Conservation (phyloP, 2,797 vertebrate genomes). For the Poeciliopsis gracilis region DNA sequence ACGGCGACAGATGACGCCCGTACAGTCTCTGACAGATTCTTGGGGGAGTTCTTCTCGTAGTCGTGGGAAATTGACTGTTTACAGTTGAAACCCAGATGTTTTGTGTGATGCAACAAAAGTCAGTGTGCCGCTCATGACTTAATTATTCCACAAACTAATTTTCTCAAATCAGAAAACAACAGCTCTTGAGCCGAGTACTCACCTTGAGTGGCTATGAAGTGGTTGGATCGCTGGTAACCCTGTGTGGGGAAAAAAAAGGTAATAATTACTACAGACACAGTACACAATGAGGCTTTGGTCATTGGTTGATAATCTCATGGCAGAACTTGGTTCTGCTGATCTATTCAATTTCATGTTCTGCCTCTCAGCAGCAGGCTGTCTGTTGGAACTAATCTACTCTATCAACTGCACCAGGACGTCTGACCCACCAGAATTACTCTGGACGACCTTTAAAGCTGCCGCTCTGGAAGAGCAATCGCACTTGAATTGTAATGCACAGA, state of each 20-base stretch:
- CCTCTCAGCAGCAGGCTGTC: slow-evolving; percentile 27
- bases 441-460: slow-evolving; percentile 9
- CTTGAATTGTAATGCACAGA: slow-evolving; percentile 38
- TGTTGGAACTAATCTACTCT: slow-evolving; percentile 25
- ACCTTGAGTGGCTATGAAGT: slow-evolving; percentile 98
- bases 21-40: slow-evolving; percentile 50
- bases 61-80: slow-evolving; percentile 29
- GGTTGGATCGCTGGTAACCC: slow-evolving; percentile 96
- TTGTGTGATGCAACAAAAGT: slow-evolving; percentile 45
- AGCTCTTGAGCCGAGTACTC: slow-evolving; percentile 50
- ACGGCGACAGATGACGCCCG: slow-evolving; percentile 22
- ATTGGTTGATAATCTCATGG: slow-evolving; percentile 50
- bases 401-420: slow-evolving; percentile 8
- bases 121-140: slow-evolving; percentile 50
- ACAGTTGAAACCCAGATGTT: slow-evolving; percentile 50
- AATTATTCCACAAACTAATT: slow-evolving; percentile 60
- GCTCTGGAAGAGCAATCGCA: slow-evolving; percentile 7
- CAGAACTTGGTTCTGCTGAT: slow-evolving; percentile 29
- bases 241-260: slow-evolving; percentile 61
- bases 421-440: slow-evolving; percentile 28
- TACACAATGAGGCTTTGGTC: slow-evolving; percentile 42
- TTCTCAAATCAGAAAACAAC: slow-evolving; percentile 30
- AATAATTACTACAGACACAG: slow-evolving; percentile 46
- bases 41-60: slow-evolving; percentile 29
- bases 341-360: slow-evolving; percentile 31